Evolutionary conservation across 2,888 invertebrate species (phyloP).

Genomic region (Choristoneura rosaceana): DNA sequence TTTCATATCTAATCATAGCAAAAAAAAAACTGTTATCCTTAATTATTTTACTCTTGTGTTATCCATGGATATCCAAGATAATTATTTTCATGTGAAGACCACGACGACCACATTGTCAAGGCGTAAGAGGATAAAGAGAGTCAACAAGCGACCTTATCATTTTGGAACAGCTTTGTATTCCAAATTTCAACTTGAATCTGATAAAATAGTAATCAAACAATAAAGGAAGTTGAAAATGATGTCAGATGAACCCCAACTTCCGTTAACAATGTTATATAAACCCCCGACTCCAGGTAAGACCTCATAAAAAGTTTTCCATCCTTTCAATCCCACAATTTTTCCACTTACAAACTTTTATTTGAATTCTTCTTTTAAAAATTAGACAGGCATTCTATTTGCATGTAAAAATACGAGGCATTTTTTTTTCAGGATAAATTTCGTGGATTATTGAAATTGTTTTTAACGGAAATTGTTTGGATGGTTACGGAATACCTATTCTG

Average conservation of each 20-base stretch:
- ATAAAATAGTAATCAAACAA: slow-evolving; percentile 2
- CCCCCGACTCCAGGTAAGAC: slow-evolving; percentile 3
- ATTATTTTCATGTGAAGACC: no score
- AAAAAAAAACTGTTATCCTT: no score
- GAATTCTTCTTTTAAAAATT: slow-evolving; percentile 9
- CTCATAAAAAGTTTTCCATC: slow-evolving; percentile 24
- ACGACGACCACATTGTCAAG: no score
- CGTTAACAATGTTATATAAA: background rate
- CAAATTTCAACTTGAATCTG: background rate
- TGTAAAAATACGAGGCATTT: slow-evolving; percentile 12
- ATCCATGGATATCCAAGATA: no score
- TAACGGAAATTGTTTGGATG: background rate
- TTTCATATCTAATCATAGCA: no score
- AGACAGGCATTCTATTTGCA: background rate
- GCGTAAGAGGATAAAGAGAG: background rate
- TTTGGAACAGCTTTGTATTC: background rate
- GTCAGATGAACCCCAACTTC: slow-evolving; percentile 1
- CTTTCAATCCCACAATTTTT: slow-evolving; percentile 10
- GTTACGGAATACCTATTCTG: background rate
- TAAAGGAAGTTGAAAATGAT: slow-evolving; percentile 4
- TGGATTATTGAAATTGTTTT: slow-evolving; percentile 12
- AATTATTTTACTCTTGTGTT: no score
- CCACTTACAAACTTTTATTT: slow-evolving; percentile 16
- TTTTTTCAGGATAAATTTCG: background rate
- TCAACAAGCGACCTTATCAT: background rate